Percentiles rank a stretch among this genome's conserved stretches.
These are phyloP conservation scores for Antedon mediterranea DNA, from an alignment of 53 echinoderm and acorn worm species.

Conservation along the genomic window DNA sequence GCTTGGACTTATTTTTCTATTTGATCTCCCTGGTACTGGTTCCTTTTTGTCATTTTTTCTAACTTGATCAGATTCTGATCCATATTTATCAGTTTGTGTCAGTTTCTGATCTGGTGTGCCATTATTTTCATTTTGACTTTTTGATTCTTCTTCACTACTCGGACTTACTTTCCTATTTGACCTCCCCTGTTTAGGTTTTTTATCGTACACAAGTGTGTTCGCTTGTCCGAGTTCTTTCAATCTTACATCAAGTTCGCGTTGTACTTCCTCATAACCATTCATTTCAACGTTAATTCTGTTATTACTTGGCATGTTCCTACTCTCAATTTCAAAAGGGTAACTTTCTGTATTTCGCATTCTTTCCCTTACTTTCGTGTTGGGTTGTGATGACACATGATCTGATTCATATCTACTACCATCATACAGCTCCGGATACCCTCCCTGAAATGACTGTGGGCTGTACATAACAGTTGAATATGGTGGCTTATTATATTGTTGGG, in stretches of 20 bases:
- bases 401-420: no score
- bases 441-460: not conserved
- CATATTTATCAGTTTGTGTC: not conserved
- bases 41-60: not conserved
- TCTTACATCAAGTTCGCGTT: not conserved
- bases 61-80: no score
- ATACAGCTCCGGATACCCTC: no score
- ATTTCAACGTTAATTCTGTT: not conserved
- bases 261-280: not conserved
- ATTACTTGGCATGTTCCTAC: not conserved
- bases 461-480: not conserved
- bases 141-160: not conserved
- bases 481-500: not conserved
- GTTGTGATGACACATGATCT: no score
- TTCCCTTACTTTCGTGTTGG: no score
- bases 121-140: not conserved
- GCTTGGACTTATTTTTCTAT: not conserved
- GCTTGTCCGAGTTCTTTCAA: not conserved
- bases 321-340: no score
- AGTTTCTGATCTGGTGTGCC: not conserved
- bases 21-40: not conserved
- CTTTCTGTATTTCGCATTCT: no score
- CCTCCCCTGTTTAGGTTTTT: not conserved
- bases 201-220: not conserved
- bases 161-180: not conserved